Percentiles rank a stretch among this genome's conserved stretches.
Conservation (phyloP, 2,888 invertebrate genomes). For the Trissolcus japonicus region DNA sequence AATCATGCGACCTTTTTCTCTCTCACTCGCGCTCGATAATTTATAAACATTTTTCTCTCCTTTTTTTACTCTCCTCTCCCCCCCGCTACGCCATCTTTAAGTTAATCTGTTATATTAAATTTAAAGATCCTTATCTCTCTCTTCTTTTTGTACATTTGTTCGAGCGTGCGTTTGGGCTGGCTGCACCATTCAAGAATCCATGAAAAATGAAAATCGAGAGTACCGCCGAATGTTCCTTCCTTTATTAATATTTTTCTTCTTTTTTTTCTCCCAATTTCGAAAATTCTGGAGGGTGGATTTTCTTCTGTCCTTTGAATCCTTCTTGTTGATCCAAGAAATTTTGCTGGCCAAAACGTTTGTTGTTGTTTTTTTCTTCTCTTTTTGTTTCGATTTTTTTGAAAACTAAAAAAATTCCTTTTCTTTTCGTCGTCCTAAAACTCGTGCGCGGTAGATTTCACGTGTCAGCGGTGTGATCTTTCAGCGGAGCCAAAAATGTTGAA, state of each 20-base stretch:
- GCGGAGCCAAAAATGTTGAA: constrained; percentile 57
- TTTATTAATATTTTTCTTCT: constrained; percentile 19
- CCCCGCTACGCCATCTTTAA: constrained; percentile 64
- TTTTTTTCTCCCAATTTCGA: constrained; percentile 21
- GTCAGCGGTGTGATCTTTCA: constrained; percentile 53
- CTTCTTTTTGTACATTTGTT: constrained; percentile 74
- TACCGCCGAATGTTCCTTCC: constrained; percentile 44
- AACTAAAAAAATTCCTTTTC: too few species aligned
- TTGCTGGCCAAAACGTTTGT: constrained; percentile 33
- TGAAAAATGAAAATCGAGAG: constrained; percentile 57
- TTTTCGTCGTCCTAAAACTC: constrained; percentile 14
- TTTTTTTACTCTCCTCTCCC: constrained; percentile 5
- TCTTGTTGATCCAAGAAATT: constrained; percentile 22
- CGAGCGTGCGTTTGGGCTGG: constrained; percentile 69
- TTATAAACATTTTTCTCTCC: constrained; percentile 68
- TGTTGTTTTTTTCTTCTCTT: constrained; percentile 42
- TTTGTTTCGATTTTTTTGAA: constrained; percentile 8
- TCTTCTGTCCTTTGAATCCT: constrained; percentile 25
- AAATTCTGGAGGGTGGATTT: constrained; percentile 11
- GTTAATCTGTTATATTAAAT: constrained; percentile 69
- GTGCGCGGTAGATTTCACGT: constrained; percentile 54
- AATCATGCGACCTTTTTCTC: constrained; percentile 15
- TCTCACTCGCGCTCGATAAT: constrained; percentile 64
- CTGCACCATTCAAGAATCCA: constrained; percentile 61
- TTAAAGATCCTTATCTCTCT: constrained; percentile 62